Base-by-base conservation (phyloP, 2,797 vertebrate species). In the Parauchenoglanis punctatus region DNA sequence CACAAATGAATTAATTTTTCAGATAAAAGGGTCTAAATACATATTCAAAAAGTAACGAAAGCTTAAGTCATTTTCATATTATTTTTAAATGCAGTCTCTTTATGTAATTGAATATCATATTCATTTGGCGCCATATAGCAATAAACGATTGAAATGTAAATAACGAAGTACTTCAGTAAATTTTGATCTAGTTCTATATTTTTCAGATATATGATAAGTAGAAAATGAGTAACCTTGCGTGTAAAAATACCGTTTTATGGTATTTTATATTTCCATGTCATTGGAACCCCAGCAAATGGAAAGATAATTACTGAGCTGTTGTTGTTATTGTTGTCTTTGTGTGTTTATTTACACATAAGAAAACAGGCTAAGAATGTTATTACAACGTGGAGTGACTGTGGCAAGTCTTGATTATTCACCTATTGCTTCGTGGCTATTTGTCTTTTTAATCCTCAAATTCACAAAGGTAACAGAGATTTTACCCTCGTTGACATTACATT, bases 361-460 rank as follows among this genome's bases (percentile, higher is more conserved):
- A 88, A 89, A 82, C 83, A 86, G 58, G 46, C 80, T 63, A 84
- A 61, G 86, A 88, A 73, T 91, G 85, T 90, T 91, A 83, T 90
- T 85, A 28, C 61, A 86, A 23, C 63, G 49, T 58, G 73, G 54
- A 73, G 31, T 75, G 58, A 87, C 25, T 73, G 78, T 77, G 56
- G 20, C 46, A 59, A 46, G 11, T 8, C 35, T 85, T 85, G 35
- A 70, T 80, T n/a, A 78, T 61, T 82, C 49, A 83, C 84, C 82
- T 49, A 88, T 89, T 88, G 86, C n/a, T 83, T 28, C 25, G 40
- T 31, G 59, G 87, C 68, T 86, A 88, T 88, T 90, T 85, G 76
- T 83, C 63, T 88, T 82, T 85, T 67, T 25, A 85, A 85, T 86
- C 83, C 61, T 49, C 25, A 59, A 84, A 81, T 83, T 87, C 46